Evolutionary conservation across 2,797 vertebrate species (phyloP).

Genomic region (Rhabdophis nuchalis): DNA sequence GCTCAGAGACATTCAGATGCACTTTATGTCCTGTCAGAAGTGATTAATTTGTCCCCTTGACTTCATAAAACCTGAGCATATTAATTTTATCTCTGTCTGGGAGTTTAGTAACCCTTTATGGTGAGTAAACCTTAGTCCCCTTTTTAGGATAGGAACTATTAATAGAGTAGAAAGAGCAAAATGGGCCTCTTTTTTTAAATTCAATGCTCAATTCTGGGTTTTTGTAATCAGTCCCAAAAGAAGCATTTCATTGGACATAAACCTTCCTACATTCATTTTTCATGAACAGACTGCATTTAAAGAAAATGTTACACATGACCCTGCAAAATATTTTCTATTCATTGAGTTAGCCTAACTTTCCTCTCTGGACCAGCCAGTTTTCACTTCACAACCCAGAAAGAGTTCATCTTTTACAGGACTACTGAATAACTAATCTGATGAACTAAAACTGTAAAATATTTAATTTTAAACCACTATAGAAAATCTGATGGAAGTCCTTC

Average conservation of each 20-base stretch:
- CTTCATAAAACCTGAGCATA: background rate
- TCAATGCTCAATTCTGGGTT: background rate
- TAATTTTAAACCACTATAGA: conserved; percentile 40
- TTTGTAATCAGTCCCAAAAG: background rate
- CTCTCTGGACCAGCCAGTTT: background rate
- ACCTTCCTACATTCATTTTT: background rate
- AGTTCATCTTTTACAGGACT: conserved; percentile 32
- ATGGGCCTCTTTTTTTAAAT: background rate
- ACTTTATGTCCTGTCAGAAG: background rate
- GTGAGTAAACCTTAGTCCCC: background rate
- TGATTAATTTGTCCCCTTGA: background rate
- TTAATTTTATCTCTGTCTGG: background rate
- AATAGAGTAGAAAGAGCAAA: background rate
- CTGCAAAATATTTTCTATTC: background rate
- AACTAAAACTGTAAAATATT: conserved; percentile 14
- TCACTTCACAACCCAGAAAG: conserved; percentile 1
- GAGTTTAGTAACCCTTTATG: background rate
- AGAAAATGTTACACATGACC: conserved; percentile 9
- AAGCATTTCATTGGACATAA: conserved; percentile 3
- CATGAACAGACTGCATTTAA: background rate
- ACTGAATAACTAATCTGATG: conserved; percentile 28
- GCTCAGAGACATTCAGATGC: background rate
- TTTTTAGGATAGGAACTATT: background rate
- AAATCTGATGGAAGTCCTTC: conserved; percentile 31
- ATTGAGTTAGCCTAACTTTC: conserved; percentile 19